Evolutionary conservation across 2,113 vertebrate species (phyloP).

Genomic region (Cephalophus harveyi): DNA sequence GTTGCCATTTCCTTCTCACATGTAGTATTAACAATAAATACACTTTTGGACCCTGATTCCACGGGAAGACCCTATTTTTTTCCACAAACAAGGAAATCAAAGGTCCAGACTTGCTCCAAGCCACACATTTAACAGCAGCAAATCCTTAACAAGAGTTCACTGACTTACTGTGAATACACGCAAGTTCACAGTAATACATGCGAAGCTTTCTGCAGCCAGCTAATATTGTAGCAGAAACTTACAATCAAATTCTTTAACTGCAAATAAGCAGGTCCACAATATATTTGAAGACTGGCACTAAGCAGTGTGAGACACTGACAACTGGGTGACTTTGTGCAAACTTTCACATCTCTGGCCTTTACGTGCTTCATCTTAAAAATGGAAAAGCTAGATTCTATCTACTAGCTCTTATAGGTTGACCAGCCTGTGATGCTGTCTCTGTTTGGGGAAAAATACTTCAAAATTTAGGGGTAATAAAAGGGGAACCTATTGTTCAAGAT

Average conservation of each 20-base stretch:
- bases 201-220: not conserved
- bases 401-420: not conserved
- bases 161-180: not conserved
- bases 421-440: not conserved
- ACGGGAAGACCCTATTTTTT: not conserved
- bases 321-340: not conserved
- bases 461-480: not conserved
- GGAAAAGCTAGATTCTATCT: not conserved
- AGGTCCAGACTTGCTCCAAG: not conserved
- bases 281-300: not conserved
- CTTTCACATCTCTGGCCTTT: not conserved
- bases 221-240: not conserved
- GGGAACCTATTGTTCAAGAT: not conserved
- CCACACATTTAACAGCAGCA: not conserved
- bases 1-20: not conserved
- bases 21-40: not conserved
- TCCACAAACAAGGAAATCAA: not conserved
- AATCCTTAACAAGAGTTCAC: not conserved
- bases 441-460: not conserved
- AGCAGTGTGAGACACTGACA: not conserved
- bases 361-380: not conserved
- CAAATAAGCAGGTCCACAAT: not conserved
- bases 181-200: not conserved
- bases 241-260: not conserved
- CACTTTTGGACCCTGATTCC: not conserved